Evolutionary conservation across 2,888 invertebrate genomes (phyloP).

Genomic region (Argyresthia albistria): DNA sequence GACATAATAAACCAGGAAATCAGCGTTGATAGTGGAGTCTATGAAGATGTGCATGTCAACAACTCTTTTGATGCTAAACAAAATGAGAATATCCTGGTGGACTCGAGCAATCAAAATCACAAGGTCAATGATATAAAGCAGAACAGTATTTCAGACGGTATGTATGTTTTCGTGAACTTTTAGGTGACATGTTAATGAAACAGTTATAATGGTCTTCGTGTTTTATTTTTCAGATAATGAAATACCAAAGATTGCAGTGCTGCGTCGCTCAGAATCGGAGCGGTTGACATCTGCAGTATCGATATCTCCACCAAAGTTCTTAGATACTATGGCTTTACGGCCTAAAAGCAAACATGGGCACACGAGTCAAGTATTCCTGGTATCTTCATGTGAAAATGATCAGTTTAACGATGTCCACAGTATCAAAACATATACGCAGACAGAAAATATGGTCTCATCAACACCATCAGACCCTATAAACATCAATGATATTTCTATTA

Average conservation of each 20-base stretch:
- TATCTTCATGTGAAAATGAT: conserved; percentile 26
- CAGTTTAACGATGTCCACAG: background rate
- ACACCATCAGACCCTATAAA: conserved; percentile 15
- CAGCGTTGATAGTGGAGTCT: conserved; percentile 16
- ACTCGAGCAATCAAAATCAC: no score
- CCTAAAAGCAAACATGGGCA: conserved; percentile 74
- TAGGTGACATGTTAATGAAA: no score
- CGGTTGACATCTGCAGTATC: conserved; percentile 43
- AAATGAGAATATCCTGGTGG: no score
- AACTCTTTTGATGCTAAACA: no score
- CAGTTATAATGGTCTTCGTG: background rate
- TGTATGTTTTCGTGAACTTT: conserved; percentile 7
- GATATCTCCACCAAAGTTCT: conserved; percentile 74
- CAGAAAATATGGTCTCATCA: conserved; percentile 3
- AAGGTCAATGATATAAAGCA: background rate
- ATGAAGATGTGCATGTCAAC: conserved; percentile 20
- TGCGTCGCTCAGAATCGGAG: conserved; percentile 65
- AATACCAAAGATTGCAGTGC: conserved; percentile 48
- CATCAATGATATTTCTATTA: conserved; percentile 13
- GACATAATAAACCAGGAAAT: conserved; percentile 28
- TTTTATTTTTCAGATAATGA: conserved; percentile 49
- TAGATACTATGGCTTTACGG: conserved; percentile 89
- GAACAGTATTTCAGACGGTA: background rate
- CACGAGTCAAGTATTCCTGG: conserved; percentile 75
- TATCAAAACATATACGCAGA: background rate